A percentile compares a stretch with the other conserved stretches of the same genome.
Conservation (phyloP, 2,797 vertebrate species). For the Emydoidea blandingii region DNA sequence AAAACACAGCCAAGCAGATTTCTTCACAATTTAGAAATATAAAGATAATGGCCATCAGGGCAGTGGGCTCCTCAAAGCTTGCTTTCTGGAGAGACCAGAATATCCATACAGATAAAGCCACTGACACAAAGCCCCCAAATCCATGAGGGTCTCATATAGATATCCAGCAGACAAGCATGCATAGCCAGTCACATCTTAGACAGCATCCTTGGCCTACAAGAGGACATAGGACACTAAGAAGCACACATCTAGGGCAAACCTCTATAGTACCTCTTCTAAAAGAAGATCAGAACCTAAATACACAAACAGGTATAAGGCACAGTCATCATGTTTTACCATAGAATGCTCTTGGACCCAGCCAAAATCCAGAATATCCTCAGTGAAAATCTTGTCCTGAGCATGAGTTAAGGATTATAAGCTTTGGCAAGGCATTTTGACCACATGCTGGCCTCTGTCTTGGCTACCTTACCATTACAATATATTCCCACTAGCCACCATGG, state of each 20-base stretch:
- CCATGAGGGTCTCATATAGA: not conserved
- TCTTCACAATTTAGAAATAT: accelerated
- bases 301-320: not conserved
- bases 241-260: not conserved
- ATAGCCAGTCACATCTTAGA: not conserved
- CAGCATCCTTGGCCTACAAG: not conserved
- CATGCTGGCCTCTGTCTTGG: not conserved
- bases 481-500: not conserved
- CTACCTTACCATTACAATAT: not conserved
- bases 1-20: not conserved
- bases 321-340: not conserved
- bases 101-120: not conserved
- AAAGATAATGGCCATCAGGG: not conserved
- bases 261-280: not conserved
- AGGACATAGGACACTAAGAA: not conserved
- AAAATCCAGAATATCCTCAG: not conserved
- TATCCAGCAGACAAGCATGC: not conserved
- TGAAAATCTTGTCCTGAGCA: not conserved
- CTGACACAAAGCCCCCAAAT: not conserved
- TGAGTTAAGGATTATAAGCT: not conserved
- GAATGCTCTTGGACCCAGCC: not conserved
- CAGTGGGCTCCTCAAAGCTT: not conserved
- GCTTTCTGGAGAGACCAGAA: not conserved
- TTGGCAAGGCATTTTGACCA: not conserved
- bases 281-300: not conserved